These are phyloP conservation scores for Stenoptilia bipunctidactyla DNA, from an alignment of 2,888 invertebrate genomes.

Conservation along the genomic window DNA sequence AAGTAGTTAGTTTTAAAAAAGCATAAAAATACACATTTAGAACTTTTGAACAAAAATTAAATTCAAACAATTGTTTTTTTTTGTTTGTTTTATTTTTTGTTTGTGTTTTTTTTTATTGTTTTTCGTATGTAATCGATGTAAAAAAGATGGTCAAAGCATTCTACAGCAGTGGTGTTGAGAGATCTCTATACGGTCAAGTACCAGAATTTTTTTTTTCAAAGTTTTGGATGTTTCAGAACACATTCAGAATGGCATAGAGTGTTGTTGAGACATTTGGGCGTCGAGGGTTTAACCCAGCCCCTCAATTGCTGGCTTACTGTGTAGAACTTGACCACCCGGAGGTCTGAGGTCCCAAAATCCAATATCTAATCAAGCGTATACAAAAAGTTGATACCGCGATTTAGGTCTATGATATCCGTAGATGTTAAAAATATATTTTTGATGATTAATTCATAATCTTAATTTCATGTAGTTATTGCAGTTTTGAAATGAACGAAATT, in stretches of 20 bases:
- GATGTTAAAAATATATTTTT: no score
- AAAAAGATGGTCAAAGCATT: slow-evolving; percentile 40
- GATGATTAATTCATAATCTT: no score
- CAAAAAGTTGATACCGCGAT: slow-evolving; percentile 35
- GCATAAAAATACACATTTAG: no score
- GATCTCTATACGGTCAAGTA: slow-evolving; percentile 55
- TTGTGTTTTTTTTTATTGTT: not conserved
- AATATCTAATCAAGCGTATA: slow-evolving; percentile 5
- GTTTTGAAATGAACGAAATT: no score
- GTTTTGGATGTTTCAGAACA: slow-evolving; percentile 41
- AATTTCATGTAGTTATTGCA: no score
- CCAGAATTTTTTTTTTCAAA: slow-evolving; percentile 45
- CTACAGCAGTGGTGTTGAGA: slow-evolving; percentile 62
- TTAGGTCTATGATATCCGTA: no score
- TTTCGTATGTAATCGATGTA: not conserved
- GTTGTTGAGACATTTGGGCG: slow-evolving; percentile 33
- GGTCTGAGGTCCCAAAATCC: accelerated
- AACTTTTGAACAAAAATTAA: not conserved
- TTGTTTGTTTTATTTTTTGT: not conserved
- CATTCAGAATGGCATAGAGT: slow-evolving; percentile 36
- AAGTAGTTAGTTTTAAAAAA: no score
- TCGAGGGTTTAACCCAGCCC: slow-evolving; percentile 42
- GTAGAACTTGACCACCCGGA: slow-evolving; percentile 48
- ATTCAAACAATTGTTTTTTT: not conserved
- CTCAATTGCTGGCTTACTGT: slow-evolving; percentile 42